Base-by-base conservation (phyloP, 2,113 vertebrate genomes). In the Pandion haliaetus region DNA sequence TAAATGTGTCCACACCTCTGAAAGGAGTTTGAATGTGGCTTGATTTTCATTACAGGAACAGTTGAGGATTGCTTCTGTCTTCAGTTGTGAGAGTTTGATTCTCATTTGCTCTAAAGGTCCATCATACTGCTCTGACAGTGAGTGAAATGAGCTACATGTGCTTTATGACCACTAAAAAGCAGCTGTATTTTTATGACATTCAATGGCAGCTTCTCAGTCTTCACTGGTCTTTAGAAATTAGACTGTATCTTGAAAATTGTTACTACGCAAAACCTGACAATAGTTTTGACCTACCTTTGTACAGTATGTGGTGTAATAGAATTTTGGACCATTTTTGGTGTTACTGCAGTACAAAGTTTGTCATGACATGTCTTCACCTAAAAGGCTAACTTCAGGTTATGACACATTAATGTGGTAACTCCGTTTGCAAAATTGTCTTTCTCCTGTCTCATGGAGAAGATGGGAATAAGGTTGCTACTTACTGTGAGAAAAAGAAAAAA, bases 141-240 rank as follows among this genome's bases (percentile, higher is more conserved):
- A 77, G 7, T 55, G 31, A 88, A 79, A 73, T 12, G 4, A 8
- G 20, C 13, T 80, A 50, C 0, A 0, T 32, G 9, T 47, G 8
- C 20, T 73, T 78, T 45, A 14, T 42, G n/a, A 50, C 17, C 20
- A 32, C 44, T 82, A 62, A 67, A 88, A 82, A 44, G 3, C 4
- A 15, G 14, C 3, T 26, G 1, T 19, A 32, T 38, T 80, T 88
- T 69, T 80, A 55, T 65, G 26, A 45, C 9, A 59, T 62, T 50
- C 76, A 23, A 18, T 52, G 28, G 26, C 14, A 72, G 88, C 54
- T 90, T 3, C 14, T 72, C 6, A 32, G 23, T 63, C 31, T 82
- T 86, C 8, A 21, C 29, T 52, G 14, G 1, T 1, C 9, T 24
- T 86, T 61, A 76, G 23, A 94, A 86, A 65, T 21, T 6, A 45